Evolutionary conservation across 2,888 invertebrate genomes (phyloP), one percentile per base, ranked within the genome.

Genomic region (Mesorhabditis sp.): DNA sequence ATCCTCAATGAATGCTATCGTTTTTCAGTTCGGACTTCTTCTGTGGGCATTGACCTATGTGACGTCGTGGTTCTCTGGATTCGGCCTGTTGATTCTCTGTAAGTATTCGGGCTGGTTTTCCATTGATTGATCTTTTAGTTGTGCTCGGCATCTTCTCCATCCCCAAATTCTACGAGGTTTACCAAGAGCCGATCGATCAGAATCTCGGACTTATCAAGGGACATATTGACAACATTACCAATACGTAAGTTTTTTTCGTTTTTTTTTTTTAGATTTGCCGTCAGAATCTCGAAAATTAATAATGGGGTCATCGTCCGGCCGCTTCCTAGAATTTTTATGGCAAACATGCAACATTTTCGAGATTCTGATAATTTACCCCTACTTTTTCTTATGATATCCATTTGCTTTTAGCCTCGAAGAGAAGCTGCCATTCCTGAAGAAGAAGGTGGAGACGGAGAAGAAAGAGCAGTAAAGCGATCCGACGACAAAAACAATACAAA

Each of bases 41-140:
- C 90, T 97, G 87, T 97, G 95, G 95, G 92, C 92, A 86, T 90
- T 97, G 88, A 97, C 97, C 74, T 97, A 96, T 88, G 90, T 97
- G 86, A 97, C 97, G 86, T 92, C 95, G 85, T 96, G 95, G 93
- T 96, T 98, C 90, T 97, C 97, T 88, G 97, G 96, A 88, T 93
- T 97, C 92, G 95, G 96, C 82, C 91, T 98, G 84, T 91, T 97
- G 86, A 95, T 96, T 86, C 91, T 97, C 86, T 92, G 95, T 94
- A 87, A 88, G 90, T 83, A 64, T 43, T 50, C 7, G 28, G 28
- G 28, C 28, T 28, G 28, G 10, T 63, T n/a, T 28, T n/a, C 6
- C 63, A 63, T 63, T 15, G 50, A 50, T 50, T 50, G n/a, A 10
- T 43, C 6, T 75, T 81, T 74, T 67, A 80, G 80, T 79, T 42